A percentile compares a stretch with the other conserved stretches of the same genome.
These are phyloP conservation scores for Vireo altiloquus DNA, from an alignment of 2,113 vertebrate species.

Conservation along the genomic window DNA sequence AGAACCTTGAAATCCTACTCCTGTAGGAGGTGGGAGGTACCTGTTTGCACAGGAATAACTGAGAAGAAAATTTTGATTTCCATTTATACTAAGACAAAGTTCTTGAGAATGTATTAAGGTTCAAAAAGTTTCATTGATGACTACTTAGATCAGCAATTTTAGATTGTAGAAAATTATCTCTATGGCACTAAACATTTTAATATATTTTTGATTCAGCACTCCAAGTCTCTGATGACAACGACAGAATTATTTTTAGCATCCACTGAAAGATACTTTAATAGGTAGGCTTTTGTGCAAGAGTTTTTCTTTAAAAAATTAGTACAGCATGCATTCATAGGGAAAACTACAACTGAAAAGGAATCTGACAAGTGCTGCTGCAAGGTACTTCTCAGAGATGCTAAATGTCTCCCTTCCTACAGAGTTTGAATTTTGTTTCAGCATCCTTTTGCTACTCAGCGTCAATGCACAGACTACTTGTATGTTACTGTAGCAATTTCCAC, in stretches of 20 bases:
- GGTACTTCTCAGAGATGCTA: neutral
- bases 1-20: neutral
- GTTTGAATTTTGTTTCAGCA: constrained; percentile 21
- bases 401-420: neutral
- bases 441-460: constrained; percentile 2
- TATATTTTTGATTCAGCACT: constrained; percentile 1
- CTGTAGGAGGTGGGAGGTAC: neutral
- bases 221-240: neutral
- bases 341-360: neutral
- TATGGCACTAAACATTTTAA: neutral
- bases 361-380: constrained; percentile 20
- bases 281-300: neutral
- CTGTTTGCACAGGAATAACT: neutral
- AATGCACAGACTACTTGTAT: neutral
- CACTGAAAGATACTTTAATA: neutral
- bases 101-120: neutral
- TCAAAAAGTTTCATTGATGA: neutral
- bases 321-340: neutral
- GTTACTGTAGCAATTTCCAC: neutral
- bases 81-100: neutral
- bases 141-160: neutral
- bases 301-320: neutral
- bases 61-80: neutral
- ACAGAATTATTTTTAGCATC: neutral
- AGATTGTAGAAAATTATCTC: neutral